phyloP scores from a whole-genome alignment of 2,888 invertebrate species.

The Boloria selene region DNA sequence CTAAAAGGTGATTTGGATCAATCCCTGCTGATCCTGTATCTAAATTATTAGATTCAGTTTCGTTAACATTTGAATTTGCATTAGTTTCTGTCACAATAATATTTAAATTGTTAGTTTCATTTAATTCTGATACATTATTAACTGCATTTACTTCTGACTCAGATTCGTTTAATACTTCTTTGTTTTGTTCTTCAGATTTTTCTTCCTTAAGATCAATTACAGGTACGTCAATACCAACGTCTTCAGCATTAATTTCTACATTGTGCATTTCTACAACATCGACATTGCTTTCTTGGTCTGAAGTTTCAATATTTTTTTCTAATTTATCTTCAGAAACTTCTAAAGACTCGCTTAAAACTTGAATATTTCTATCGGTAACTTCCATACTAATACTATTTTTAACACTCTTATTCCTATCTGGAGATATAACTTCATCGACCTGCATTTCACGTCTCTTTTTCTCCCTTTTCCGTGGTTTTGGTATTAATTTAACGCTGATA shows the following conservation, averaged over 20 bases:
- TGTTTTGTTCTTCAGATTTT: conserved; percentile 8
- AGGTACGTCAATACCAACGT: conserved; percentile 11
- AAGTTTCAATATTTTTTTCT: conserved; percentile 41
- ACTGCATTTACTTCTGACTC: background rate
- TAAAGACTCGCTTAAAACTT: conserved; percentile 63
- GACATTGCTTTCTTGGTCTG: conserved; percentile 33
- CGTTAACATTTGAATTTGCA: conserved; percentile 9
- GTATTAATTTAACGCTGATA: conserved; percentile 88
- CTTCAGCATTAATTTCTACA: conserved; percentile 23
- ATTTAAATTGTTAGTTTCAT: conserved; percentile 1
- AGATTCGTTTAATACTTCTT: conserved; percentile 5
- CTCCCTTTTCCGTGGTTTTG: conserved; percentile 80
- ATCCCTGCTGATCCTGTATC: background rate
- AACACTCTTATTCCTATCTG: conserved; percentile 62
- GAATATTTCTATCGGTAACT: conserved; percentile 65
- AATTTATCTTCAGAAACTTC: conserved; percentile 58
- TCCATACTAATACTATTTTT: conserved; percentile 75
- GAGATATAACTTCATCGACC: conserved; percentile 56
- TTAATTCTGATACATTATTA: background rate
- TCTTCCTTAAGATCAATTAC: conserved; percentile 8
- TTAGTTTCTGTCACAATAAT: background rate
- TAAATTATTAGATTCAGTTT: background rate
- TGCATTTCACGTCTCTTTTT: conserved; percentile 63
- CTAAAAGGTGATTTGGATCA: background rate
- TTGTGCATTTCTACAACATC: conserved; percentile 9